These are phyloP conservation scores for Drosophila sulfurigaster DNA, from an alignment of 1,140 invertebrate species.

Conservation along the genomic window DNA sequence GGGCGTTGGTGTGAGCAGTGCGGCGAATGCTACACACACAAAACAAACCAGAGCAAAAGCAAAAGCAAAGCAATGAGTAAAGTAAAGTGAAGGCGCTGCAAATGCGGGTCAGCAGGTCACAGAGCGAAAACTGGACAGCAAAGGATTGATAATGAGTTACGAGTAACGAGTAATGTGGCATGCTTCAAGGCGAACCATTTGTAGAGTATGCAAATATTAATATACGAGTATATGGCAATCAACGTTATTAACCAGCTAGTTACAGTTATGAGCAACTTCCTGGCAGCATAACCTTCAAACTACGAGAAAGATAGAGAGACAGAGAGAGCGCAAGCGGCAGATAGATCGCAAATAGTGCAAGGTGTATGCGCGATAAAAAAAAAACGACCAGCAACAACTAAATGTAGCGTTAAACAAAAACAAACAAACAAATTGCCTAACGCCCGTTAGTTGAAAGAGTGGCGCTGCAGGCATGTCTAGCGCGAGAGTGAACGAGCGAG, in stretches of 20 bases:
- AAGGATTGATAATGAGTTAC: constrained; percentile 21
- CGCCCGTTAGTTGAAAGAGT: constrained; percentile 12
- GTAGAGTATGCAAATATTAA: not conserved
- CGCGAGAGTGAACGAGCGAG: not conserved
- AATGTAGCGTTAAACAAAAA: constrained; percentile 33
- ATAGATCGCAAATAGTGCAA: constrained; percentile 40
- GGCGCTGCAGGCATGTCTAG: not conserved
- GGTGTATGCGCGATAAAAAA: constrained; percentile 35
- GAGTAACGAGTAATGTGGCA: constrained; percentile 24
- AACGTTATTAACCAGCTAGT: constrained; percentile 20
- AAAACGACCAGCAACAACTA: constrained; percentile 6
- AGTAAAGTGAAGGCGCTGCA: constrained; percentile 27
- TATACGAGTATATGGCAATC: not conserved
- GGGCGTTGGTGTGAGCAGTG: not conserved
- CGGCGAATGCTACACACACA: constrained; percentile 15
- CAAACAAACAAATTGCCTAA: constrained; percentile 29
- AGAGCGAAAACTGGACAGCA: not conserved
- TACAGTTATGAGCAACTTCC: constrained; percentile 49
- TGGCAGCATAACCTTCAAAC: constrained; percentile 52
- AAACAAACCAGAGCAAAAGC: constrained; percentile 41
- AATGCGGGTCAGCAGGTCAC: constrained; percentile 73
- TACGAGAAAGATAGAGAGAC: not conserved
- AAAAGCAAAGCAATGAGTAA: not conserved
- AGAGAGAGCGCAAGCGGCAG: not conserved
- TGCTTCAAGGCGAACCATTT: constrained; percentile 41